Evolutionary conservation across 2,113 vertebrate species (phyloP), one percentile per base, ranked within the genome.

Genomic region (Shinisaurus crocodilurus): DNA sequence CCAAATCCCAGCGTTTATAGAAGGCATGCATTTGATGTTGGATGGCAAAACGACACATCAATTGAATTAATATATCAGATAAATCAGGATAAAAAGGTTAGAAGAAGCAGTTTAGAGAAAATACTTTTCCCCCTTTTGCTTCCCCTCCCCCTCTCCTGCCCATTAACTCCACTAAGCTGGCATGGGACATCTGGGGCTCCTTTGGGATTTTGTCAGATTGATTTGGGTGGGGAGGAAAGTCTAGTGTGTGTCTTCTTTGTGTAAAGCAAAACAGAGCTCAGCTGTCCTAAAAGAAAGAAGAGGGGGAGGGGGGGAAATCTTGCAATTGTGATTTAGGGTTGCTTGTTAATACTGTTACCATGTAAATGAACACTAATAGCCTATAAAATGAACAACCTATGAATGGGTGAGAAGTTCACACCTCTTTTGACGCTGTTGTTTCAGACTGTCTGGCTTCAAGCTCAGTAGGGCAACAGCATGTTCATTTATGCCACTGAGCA

Each of bases 1-100:
- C 88, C 93, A 95, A 96, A 95, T 96, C 95, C 94, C 88, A 32
- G 88, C 75, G 92, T 93, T 95, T 93, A 91, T 89, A 87, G 85
- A 93, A 94, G 48, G 92, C 92, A 94, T 93, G 91, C 90, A 92
- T 95, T 90, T 93, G 91, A 91, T 91, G 91, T 90, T 2, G 88
- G 75, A 86, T 89, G 90, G 88, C 92, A 95, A 94, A 94, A 95
- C 87, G 92, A 89, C 88, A 40, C 70, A 89, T 92, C 95, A 95
- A 82, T 94, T 95, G 92, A 94, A 93, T 95, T 94, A 94, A 95
- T 93, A 91, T 88, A 89, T 91, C 92, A 13, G 0, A 94, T 94
- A 92, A 90, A 93, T 94, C 94, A 82, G 91, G 93, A 93, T 94
- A 92, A 96, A 76, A 95, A 94, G 90, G 87, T 87, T 79, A 48